Evolutionary conservation across 92 coral and sea anemone species (phyloP).

Genomic region (Porites lobata): DNA sequence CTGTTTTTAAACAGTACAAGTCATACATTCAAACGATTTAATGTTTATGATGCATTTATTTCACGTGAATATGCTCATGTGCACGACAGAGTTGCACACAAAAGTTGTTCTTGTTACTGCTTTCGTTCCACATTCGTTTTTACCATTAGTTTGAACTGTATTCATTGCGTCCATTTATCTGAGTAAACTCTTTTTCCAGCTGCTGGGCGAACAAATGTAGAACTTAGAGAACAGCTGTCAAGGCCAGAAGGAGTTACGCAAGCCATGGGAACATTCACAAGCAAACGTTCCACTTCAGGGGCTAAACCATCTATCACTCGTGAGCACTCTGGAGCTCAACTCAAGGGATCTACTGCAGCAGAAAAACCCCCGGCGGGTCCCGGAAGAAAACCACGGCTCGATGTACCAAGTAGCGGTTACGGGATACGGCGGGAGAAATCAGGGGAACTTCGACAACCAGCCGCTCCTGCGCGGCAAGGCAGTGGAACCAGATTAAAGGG

Average conservation of each 20-base stretch:
- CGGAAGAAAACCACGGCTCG: constrained; percentile 69
- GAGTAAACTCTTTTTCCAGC: constrained; percentile 54
- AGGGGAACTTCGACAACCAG: constrained; percentile 61
- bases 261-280: constrained; percentile 70
- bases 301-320: constrained; percentile 74
- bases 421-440: constrained; percentile 94
- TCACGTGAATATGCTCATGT: too few relatives aligned
- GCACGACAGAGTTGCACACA: too few relatives aligned
- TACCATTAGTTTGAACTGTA: not conserved
- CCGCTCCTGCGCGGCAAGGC: constrained; percentile 65
- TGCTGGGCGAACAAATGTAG: constrained; percentile 92
- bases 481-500: constrained; percentile 78
- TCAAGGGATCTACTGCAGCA: constrained; percentile 51
- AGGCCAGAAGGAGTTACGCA: constrained; percentile 70
- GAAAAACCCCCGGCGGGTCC: constrained; percentile 82
- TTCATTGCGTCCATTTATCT: not conserved
- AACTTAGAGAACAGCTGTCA: constrained; percentile 80
- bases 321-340: constrained; percentile 69
- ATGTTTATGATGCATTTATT: too few relatives aligned
- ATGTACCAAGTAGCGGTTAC: constrained; percentile 82
- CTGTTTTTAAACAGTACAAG: too few relatives aligned
- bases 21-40: too few relatives aligned
- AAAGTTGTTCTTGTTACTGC: too few relatives aligned
- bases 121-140: too few relatives aligned
- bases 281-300: constrained; percentile 87